Percentiles rank a stretch among this genome's conserved stretches.
Evolutionary conservation across 2,888 invertebrate genomes (phyloP).

Genomic region (Hirtodrosophila alboralis): DNA sequence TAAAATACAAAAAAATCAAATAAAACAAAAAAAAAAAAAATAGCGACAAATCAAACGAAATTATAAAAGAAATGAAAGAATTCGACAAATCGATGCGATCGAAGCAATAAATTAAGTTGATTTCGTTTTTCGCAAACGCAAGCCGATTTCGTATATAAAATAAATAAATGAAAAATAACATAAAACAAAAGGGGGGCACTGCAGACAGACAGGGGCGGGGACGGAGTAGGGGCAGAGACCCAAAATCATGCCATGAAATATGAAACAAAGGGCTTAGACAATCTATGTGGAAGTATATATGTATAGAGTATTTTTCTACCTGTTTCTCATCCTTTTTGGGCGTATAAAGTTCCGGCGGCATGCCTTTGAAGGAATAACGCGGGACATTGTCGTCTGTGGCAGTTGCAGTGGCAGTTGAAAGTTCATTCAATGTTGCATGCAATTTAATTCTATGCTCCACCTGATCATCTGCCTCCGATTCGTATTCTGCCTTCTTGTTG

Average conservation of each 20-base stretch:
- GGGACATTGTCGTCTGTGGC: constrained; percentile 45
- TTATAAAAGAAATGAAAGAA: constrained; percentile 73
- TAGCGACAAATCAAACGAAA: constrained; percentile 74
- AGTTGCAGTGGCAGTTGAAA: constrained; percentile 22
- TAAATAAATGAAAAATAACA: constrained; percentile 53
- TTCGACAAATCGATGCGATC: constrained; percentile 77
- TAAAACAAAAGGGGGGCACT: constrained; percentile 32
- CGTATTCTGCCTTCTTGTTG: too few relatives aligned
- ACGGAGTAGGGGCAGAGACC: too few relatives aligned
- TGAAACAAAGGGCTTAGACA: constrained; percentile 40
- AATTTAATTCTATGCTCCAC: too few relatives aligned
- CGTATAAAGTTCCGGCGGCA: constrained; percentile 80
- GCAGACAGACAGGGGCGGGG: too few relatives aligned
- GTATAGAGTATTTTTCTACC: too few relatives aligned
- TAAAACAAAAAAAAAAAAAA: constrained; percentile 31
- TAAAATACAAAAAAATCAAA: constrained; percentile 7
- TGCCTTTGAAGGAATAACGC: constrained; percentile 78
- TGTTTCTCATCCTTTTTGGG: constrained; percentile 78
- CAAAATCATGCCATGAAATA: constrained; percentile 47
- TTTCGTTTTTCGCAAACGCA: constrained; percentile 58
- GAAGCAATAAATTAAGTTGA: constrained; percentile 77
- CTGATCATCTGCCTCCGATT: too few relatives aligned
- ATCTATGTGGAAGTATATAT: constrained; percentile 21
- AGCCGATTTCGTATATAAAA: constrained; percentile 50
- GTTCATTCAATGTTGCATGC: constrained; percentile 13